Base-by-base conservation (phyloP, 2,797 vertebrate species). In the Chiropotes sagulatus region DNA sequence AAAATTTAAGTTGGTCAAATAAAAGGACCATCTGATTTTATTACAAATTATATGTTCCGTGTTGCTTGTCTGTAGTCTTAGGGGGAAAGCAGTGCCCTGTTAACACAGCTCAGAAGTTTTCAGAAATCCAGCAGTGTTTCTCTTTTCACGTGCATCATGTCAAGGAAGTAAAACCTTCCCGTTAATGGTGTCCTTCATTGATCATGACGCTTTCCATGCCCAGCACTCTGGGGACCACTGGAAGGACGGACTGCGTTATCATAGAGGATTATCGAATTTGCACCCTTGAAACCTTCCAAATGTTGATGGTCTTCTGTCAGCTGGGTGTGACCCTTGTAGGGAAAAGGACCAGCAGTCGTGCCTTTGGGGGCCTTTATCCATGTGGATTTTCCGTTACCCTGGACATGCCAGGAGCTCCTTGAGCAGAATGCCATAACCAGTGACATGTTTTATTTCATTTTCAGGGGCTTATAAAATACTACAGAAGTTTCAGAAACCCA, bases 391-490 rank as follows among this genome's bases (percentile, higher is more conserved):
- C 0, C 46, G 41, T 26, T 86, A 88, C 52, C 24, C 26, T 24
- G 52, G 58, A 70, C 44, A 81, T 26, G 20, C 73, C 26, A 30
- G 1, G 9, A 44, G 33, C 4, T 83, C 44, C 30, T 96, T 95
- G 80, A 58, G 41, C 96, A 96, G 92, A 95, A 75, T 46, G 92
- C 93, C 26, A 13, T 46, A 70, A 4, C 26, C 48, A 92, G 30
- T 98, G 90, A 97, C 75, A 48, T 0, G 0, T 97, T 67, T 97
- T 87, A 33, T 97, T 98, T 98, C 73, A 54, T 98, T 99, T 99
- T 89, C 98, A 99, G 99, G 99, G 64, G 98, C 98, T 92, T 99
- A 99, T 98, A 99, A 98, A 97, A 99, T 99, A 90, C 99, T 99
- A 97, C 99, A 99, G 97, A 99, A 98, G 97, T 98, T 98, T 85